Base-by-base conservation (phyloP, 2,888 invertebrate species). In the Strigamia maritima region DNA sequence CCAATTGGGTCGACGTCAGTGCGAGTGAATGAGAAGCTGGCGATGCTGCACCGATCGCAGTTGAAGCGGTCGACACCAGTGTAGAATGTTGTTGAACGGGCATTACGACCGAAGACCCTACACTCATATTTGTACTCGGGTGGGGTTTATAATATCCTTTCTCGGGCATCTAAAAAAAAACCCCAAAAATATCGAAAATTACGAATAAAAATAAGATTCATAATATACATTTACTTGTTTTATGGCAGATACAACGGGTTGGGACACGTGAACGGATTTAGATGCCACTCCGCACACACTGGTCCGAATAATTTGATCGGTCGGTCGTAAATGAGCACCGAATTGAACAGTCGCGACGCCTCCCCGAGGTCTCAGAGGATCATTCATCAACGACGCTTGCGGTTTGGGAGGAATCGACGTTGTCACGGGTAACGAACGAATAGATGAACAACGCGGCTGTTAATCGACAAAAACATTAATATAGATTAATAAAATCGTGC, bases 191-290 rank as follows among this genome's bases (percentile, higher is more conserved):
- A 49, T 49, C 49, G 8, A n/a, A 2, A 16, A 49, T n/a, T n/a
- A n/a, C n/a, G n/a, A 49, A 6, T 49, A 49, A 49, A 19, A 6
- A n/a, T 10, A 49, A 49, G 2, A 6, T 49, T n/a, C 10, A 6
- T 49, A 49, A 2, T 49, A 1, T 35, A 0, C 1, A 60, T 8
- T 8, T 60, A 60, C 74, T 35, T 76, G 76, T n/a, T 76, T 35
- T 2, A 76, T 16, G 35, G 31, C 14, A 2, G 26, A 35, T n/a
- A 76, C 38, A 38, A 76, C 22, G 6, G 76, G 76, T n/a, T 28
- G 76, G 16, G 76, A 76, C 14, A 76, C 38, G 35, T 76, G 76
- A 76, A 76, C 38, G 26, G 76, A 35, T 38, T 76, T 76, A n/a
- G 26, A 12, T 7, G 24, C 26, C n/a, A 24, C 16, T 19, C n/a